Conservation (phyloP, 2,113 vertebrate genomes). For the Empidonax traillii region DNA sequence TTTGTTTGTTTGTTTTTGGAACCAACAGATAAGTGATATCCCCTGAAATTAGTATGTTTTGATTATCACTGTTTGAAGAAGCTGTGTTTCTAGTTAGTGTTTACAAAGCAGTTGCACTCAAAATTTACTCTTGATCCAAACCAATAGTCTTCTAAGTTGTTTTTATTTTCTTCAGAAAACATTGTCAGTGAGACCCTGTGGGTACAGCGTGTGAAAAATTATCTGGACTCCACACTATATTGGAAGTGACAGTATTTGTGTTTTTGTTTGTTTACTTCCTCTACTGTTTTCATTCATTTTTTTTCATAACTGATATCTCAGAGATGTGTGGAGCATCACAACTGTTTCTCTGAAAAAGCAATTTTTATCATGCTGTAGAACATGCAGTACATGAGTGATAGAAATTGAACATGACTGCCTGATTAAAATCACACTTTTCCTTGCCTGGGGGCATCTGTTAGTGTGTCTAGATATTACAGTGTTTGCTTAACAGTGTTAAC, state of each 20-base stretch:
- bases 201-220: background rate
- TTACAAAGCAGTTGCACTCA: background rate
- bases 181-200: background rate
- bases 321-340: background rate
- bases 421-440: background rate
- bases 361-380: background rate
- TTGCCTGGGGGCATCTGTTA: background rate
- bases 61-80: background rate
- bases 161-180: background rate
- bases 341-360: background rate
- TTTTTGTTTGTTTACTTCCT: background rate
- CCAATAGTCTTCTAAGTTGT: background rate
- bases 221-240: background rate
- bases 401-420: background rate
- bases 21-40: background rate
- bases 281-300: background rate
- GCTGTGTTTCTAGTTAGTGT: background rate
- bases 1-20: background rate
- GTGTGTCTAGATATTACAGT: background rate
- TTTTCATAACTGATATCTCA: background rate
- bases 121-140: background rate
- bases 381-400: background rate
- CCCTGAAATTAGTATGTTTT: background rate
- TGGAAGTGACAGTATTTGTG: background rate
- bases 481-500: background rate